Evolutionary conservation across 1,140 invertebrate species (phyloP).

Genomic region (Uloborus diversus): DNA sequence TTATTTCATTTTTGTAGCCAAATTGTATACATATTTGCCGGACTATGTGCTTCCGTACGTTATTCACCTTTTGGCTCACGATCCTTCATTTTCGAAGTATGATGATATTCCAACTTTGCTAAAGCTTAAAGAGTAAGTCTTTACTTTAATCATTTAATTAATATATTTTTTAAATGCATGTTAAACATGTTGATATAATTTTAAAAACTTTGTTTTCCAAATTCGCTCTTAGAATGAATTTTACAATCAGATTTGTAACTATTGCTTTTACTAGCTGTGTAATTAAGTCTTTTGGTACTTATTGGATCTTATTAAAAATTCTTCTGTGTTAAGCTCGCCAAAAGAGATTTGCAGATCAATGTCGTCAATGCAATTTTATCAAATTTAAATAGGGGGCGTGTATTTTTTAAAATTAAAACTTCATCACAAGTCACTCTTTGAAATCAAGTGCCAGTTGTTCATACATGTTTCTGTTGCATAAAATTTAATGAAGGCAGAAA

Average conservation of each 20-base stretch:
- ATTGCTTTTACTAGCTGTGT: no score
- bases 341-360: no score
- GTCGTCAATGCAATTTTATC: no score
- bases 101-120: slow-evolving; percentile 75
- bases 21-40: slow-evolving; percentile 70
- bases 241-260: no score
- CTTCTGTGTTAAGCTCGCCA: background rate
- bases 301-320: background rate
- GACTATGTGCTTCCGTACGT: slow-evolving; percentile 97
- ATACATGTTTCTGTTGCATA: no score
- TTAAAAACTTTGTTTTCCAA: background rate
- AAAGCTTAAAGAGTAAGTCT: slow-evolving; percentile 60
- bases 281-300: background rate
- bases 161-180: background rate
- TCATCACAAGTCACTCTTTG: no score
- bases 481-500: no score
- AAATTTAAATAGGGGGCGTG: no score
- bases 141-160: background rate
- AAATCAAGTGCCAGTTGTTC: no score
- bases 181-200: background rate
- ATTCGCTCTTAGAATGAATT: background rate
- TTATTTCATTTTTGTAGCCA: slow-evolving; percentile 42
- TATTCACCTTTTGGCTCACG: slow-evolving; percentile 90
- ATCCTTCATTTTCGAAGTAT: slow-evolving; percentile 82
- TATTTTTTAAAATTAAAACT: no score